Conservation (phyloP, 2,113 vertebrate species). For the Passer montanus region DNA sequence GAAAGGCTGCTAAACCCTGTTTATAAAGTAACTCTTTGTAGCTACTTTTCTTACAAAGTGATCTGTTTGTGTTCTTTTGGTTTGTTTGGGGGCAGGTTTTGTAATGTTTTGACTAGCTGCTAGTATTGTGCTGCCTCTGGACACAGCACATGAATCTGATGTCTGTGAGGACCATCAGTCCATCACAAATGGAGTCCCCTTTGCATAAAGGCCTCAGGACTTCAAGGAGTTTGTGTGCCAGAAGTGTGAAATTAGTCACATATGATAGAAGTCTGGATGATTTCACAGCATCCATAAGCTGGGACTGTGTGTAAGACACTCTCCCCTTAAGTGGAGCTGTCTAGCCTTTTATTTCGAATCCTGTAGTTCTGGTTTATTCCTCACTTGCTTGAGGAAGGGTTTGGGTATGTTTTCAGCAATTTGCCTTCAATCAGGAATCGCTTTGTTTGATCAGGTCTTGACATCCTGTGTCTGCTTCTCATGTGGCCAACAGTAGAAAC, state of each 20-base stretch:
- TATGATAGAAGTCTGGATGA: background rate
- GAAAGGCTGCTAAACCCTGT: background rate
- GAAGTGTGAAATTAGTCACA: background rate
- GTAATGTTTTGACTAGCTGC: background rate
- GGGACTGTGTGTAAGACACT: background rate
- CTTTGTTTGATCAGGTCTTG: background rate
- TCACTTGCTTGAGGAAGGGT: background rate
- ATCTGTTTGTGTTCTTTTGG: background rate
- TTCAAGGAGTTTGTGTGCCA: background rate
- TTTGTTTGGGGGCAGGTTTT: background rate
- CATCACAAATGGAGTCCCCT: background rate
- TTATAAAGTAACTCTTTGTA: background rate
- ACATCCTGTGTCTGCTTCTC: background rate
- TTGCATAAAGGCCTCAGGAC: background rate
- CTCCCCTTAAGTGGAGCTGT: background rate
- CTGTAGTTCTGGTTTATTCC: background rate
- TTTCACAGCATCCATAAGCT: background rate
- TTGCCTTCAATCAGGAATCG: background rate
- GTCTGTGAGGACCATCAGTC: background rate
- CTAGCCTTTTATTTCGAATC: background rate
- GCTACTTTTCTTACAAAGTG: background rate
- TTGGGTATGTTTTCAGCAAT: background rate
- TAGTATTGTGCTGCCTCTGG: background rate
- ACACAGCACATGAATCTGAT: background rate
- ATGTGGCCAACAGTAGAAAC: background rate